Evolutionary conservation across 2,888 invertebrate genomes (phyloP).

Genomic region (Trachelus stipa): DNA sequence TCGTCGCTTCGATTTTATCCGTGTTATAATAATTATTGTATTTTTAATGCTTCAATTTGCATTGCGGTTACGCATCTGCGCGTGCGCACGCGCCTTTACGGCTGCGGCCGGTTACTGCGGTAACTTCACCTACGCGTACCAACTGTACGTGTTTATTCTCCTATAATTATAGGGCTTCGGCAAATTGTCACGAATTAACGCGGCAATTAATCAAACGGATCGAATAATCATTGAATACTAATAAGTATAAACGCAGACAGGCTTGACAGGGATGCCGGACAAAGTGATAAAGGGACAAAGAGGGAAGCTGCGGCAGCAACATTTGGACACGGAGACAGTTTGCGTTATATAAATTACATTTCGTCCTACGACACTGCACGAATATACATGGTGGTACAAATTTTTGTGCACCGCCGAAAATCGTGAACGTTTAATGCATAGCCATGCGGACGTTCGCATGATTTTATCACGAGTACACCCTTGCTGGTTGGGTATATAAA

Average conservation of each 20-base stretch:
- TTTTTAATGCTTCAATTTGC: not conserved
- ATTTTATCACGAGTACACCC: not conserved
- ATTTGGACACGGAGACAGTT: not conserved
- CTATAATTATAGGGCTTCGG: conserved; percentile 10
- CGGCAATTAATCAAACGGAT: conserved; percentile 44
- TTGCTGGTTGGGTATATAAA: not conserved
- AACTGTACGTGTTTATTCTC: too few relatives aligned
- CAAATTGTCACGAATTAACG: conserved; percentile 28
- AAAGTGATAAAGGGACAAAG: not conserved
- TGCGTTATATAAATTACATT: not conserved
- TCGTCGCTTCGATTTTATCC: not conserved
- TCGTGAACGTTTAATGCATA: not conserved
- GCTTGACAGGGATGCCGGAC: not conserved
- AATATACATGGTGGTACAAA: not conserved
- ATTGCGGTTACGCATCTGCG: conserved; percentile 5
- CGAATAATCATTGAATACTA: conserved; percentile 32
- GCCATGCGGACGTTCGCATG: not conserved
- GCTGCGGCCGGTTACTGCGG: conserved; percentile 15
- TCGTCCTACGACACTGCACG: not conserved
- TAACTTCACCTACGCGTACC: not conserved
- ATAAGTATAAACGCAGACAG: conserved; percentile 12
- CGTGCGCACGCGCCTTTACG: conserved; percentile 23
- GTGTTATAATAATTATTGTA: not conserved
- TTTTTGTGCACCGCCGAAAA: not conserved
- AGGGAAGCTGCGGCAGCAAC: not conserved